Conservation (phyloP, 2,797 vertebrate species). For the Macroramphosus scolopax region DNA sequence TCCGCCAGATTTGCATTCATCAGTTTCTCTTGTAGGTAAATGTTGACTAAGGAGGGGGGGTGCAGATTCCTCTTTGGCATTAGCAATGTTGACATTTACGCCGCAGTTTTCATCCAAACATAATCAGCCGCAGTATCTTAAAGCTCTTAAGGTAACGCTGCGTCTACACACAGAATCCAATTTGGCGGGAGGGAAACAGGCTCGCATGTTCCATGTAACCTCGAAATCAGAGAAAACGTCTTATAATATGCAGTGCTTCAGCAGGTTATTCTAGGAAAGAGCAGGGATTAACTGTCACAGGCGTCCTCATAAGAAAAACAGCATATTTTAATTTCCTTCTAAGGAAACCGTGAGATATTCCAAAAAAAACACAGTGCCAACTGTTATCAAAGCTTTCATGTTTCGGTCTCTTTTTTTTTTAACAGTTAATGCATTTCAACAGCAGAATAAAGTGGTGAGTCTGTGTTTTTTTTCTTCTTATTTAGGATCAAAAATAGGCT, state of each 20-base stretch:
- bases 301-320: constrained; percentile 38
- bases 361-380: constrained; percentile 7
- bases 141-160: constrained; percentile 38
- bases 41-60: constrained; percentile 28
- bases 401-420: constrained; percentile 25
- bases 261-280: constrained; percentile 35
- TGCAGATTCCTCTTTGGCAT: too few species aligned
- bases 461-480: constrained; percentile 18
- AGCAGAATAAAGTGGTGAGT: neutral
- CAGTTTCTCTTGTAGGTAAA: constrained; percentile 20
- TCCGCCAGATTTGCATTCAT: neutral
- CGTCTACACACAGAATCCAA: constrained; percentile 40
- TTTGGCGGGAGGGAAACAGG: constrained; percentile 28
- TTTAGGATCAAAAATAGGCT: constrained; percentile 21
- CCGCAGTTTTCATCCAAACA: constrained; percentile 29
- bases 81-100: constrained; percentile 55
- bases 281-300: constrained; percentile 48
- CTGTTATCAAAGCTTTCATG: constrained; percentile 20
- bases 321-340: constrained; percentile 31
- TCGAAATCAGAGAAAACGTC: constrained; percentile 39
- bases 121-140: constrained; percentile 45
- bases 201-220: constrained; percentile 30
- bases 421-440: constrained; percentile 17
- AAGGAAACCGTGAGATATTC: constrained; percentile 18
- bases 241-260: constrained; percentile 17